Base-by-base conservation (phyloP, 2,797 vertebrate species). In the Amphiprion clarkii region DNA sequence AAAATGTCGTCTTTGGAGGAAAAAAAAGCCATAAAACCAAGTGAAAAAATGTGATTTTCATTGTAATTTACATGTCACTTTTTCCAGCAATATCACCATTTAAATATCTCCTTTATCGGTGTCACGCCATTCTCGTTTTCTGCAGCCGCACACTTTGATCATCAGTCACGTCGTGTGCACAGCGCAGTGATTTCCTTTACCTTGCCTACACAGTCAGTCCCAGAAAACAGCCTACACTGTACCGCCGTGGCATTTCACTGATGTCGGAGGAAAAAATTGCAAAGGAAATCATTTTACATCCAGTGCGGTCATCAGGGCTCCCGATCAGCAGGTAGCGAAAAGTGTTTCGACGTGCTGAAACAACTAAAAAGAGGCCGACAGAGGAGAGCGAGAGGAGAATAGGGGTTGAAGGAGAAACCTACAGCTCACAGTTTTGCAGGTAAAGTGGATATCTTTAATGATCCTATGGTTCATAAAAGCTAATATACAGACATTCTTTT, bases 231-330 rank as follows among this genome's bases (percentile, higher is more conserved):
- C 88, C 80, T 55, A 74, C 72, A 56, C 82, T 56, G 33, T 36
- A 49, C 73, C 77, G 59, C 71, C 77, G 48, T 55, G 61, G 78
- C 86, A 85, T 92, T 92, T 90, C 78, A 88, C 88, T 90, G 88
- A 89, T 91, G 90, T 88, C 46, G 39, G 77, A 57, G 67, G n/a
- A 88, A 89, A 82, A 91, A 91, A 87, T n/a, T 89, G 90, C 88
- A 91, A 88, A 58, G 85, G 74, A 85, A 93, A 89, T 89, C 87
- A 90, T 90, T 89, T 92, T 86, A 72, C 76, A 85, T 76, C 71
- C 77, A 75, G 67, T 79, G 33, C 61, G 65, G 83, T 87, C 88
- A 90, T 90, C 86, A 89, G 79, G 84, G 55, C 83, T 82, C 73
- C 72, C 63, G 82, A 91, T 91, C 89, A 92, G 92, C 87, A 90